phyloP scores from a whole-genome alignment of 2,113 vertebrate genomes.

The Chloroceryle aenea region DNA sequence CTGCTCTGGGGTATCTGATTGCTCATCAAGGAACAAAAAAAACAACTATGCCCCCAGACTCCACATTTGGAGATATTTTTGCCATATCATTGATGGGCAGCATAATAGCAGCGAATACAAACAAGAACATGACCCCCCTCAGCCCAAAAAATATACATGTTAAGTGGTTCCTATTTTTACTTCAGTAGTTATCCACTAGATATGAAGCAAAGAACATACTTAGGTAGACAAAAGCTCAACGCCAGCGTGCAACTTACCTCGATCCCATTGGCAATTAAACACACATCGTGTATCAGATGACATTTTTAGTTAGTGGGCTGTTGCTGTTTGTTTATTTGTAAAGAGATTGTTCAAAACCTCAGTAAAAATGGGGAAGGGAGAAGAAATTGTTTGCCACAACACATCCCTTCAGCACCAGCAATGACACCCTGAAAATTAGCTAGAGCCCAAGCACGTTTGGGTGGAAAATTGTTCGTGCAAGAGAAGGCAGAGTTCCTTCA shows the following conservation, averaged over 20 bases:
- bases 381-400: neutral
- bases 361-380: neutral
- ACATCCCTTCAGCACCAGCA: neutral
- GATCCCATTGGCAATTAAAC: neutral
- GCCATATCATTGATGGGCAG: neutral
- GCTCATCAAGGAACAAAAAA: fast-evolving
- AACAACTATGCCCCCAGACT: neutral
- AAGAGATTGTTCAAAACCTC: neutral
- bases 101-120: neutral
- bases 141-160: neutral
- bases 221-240: neutral
- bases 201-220: neutral
- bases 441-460: neutral
- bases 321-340: neutral
- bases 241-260: fast-evolving
- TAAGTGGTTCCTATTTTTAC: neutral
- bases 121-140: neutral
- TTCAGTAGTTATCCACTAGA: neutral
- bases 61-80: neutral
- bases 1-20: neutral
- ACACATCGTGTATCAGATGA: neutral
- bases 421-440: neutral
- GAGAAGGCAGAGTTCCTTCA: neutral
- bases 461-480: fast-evolving
- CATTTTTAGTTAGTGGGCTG: neutral